Evolutionary conservation across 2,797 vertebrate species (phyloP).

Genomic region (Emydoidea blandingii): DNA sequence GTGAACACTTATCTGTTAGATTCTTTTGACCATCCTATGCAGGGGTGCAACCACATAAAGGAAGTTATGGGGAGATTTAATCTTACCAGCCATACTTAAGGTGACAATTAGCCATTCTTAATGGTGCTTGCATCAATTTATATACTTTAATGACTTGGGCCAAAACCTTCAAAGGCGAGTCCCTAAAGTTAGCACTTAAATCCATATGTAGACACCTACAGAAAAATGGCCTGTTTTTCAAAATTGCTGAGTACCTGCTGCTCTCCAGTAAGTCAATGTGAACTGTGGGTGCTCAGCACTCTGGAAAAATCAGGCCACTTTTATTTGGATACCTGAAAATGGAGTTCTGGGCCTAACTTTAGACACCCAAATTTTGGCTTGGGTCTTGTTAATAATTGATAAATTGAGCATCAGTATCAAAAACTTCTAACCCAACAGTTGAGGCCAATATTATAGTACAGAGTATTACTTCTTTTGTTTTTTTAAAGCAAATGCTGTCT

Average conservation of each 20-base stretch:
- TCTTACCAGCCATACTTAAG: neutral
- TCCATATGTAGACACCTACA: neutral
- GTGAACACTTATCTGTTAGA: neutral
- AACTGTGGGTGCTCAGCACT: neutral
- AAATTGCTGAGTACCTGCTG: neutral
- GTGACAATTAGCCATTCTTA: neutral
- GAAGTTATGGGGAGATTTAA: neutral
- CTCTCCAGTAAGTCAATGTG: accelerated
- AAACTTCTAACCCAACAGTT: neutral
- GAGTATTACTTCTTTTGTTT: neutral
- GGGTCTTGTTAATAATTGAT: neutral
- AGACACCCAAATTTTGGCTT: neutral
- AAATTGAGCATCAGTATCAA: neutral
- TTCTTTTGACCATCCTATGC: accelerated
- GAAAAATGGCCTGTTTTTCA: neutral
- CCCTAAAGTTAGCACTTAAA: neutral
- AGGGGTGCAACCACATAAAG: neutral
- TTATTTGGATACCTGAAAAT: neutral
- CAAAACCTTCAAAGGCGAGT: neutral
- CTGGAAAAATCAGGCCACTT: neutral
- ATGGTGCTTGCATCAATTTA: neutral
- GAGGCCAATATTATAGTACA: neutral
- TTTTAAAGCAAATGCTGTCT: neutral
- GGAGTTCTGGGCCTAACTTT: neutral
- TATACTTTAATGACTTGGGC: neutral